These are phyloP conservation scores for Ladona fulva DNA, from an alignment of 1,140 invertebrate species.

Conservation along the genomic window DNA sequence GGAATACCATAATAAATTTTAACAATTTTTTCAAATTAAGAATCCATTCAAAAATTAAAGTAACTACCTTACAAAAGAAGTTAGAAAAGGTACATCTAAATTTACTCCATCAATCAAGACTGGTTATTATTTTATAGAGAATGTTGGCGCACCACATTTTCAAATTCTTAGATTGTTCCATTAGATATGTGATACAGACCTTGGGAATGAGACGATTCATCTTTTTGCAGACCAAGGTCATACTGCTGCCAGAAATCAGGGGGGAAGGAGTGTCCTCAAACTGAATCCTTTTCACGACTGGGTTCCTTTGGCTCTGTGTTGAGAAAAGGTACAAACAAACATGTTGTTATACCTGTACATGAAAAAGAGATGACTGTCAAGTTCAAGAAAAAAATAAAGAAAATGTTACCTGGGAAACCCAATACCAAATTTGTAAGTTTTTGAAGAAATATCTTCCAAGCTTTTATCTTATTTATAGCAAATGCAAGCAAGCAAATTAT, in stretches of 20 bases:
- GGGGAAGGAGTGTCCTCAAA: constrained; percentile 31
- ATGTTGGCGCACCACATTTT: neutral
- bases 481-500: too few relatives aligned
- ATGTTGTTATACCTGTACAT: neutral
- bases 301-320: constrained; percentile 26
- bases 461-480: too few relatives aligned
- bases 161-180: neutral
- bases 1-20: too few relatives aligned
- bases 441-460: too few relatives aligned
- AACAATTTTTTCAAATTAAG: too few relatives aligned
- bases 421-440: too few relatives aligned
- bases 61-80: too few relatives aligned
- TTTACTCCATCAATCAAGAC: too few relatives aligned
- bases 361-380: neutral
- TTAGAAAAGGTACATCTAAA: too few relatives aligned
- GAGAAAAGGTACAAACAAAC: neutral
- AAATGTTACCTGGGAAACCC: neutral
- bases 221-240: neutral
- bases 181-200: constrained; percentile 29
- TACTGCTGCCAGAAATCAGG: neutral
- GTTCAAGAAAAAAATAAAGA: neutral
- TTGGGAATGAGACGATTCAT: constrained; percentile 30
- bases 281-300: constrained; percentile 39
- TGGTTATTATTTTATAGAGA: too few relatives aligned
- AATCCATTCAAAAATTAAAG: too few relatives aligned